Percentiles rank a stretch among this genome's conserved stretches.
Conservation (phyloP, 2,888 invertebrate species). For the Drosophila austrosaltans region DNA sequence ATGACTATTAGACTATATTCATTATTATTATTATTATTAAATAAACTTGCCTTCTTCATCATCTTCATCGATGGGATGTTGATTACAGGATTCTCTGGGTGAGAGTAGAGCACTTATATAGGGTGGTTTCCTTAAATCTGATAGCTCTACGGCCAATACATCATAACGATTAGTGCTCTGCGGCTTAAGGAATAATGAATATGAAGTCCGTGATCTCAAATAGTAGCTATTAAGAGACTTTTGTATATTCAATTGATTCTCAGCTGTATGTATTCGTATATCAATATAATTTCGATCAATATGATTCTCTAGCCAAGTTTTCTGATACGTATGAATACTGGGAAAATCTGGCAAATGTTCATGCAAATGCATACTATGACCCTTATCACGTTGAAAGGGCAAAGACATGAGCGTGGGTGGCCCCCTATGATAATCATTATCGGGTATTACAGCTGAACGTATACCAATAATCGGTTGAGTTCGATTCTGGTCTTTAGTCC, state of each 20-base stretch:
- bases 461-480: not conserved
- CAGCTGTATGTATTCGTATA: conserved; percentile 25
- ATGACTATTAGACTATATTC: not conserved
- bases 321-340: conserved; percentile 42
- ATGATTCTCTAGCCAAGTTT: conserved; percentile 16
- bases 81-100: conserved; percentile 11
- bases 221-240: conserved; percentile 37
- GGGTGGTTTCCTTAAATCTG: conserved; percentile 8
- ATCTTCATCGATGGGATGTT: not conserved
- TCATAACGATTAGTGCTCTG: not conserved
- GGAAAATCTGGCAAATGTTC: conserved; percentile 49
- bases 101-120: conserved; percentile 39
- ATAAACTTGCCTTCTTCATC: not conserved
- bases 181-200: conserved; percentile 11
- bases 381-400: not conserved
- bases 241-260: not conserved
- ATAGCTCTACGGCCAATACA: conserved; percentile 6
- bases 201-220: not conserved
- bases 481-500: not conserved
- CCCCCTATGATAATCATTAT: conserved; percentile 23
- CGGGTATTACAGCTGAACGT: not conserved
- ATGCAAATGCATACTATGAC: conserved; percentile 41
- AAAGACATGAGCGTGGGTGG: conserved; percentile 1
- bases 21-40: too few relatives aligned
- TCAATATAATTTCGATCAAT: not conserved